Evolutionary conservation across 2,113 vertebrate genomes (phyloP), one percentile per base, ranked within the genome.

Genomic region (Elephas maximus): DNA sequence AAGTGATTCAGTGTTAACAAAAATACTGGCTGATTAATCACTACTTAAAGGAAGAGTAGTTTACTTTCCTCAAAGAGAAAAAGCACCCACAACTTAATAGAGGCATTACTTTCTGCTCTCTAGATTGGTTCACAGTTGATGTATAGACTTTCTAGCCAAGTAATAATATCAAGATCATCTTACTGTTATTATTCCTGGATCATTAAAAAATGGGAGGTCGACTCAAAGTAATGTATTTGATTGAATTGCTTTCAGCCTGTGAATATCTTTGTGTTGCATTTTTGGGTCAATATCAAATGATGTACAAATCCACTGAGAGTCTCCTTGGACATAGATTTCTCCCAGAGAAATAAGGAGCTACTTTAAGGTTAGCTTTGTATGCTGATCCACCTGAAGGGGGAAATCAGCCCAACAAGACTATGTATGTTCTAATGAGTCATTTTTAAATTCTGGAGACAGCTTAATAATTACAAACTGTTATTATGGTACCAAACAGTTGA

Each of bases 21-120:
- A 95, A 94, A 87, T 82, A 30, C 76, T 81, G 30, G 8, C 73
- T 57, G 76, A 45, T 91, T 37, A 96, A 57, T 91, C 90, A 11
- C 4, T 86, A 57, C 62, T 85, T 94, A 94, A 82, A 89, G 51
- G 14, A 96, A 95, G 41, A 86, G 80, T 77, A 77, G 6, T 89
- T 94, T 89, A 76, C 41, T 94, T 92, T 88, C 7, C 24, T 91
- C 45, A 83, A 93, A 95, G 24, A 89, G n/a, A 87, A 93, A 91
- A 94, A 33, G 0, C 17, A 93, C 48, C 37, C 14, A 77, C 14
- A 93, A 51, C 41, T 63, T 93, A 95, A 89, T 33, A 86, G 4
- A 48, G 12, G 23, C 17, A 30, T 69, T 62, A 78, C 1, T 8
- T 83, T 21, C 80, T 96, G 41, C 44, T 0, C 2, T 96, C 76